A percentile compares a stretch with the other conserved stretches of the same genome.
These are phyloP conservation scores for Scyliorhinus canicula DNA, from an alignment of 2,797 vertebrate genomes.

Conservation along the genomic window DNA sequence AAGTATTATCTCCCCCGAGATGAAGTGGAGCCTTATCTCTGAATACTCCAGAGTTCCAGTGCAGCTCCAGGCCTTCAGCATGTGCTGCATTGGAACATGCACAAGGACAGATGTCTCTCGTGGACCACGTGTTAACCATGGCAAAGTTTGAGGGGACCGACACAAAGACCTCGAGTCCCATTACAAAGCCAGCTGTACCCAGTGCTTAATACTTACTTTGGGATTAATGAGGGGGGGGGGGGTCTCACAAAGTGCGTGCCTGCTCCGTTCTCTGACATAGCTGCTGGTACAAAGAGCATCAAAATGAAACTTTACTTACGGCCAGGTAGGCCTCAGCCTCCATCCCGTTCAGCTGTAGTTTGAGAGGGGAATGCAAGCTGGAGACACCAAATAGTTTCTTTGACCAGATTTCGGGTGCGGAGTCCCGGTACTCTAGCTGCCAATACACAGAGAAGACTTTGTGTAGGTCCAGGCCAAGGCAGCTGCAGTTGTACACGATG, in stretches of 20 bases:
- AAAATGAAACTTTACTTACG: constrained; percentile 62
- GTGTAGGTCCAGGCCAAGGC: constrained; percentile 85
- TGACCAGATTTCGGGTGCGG: constrained; percentile 75
- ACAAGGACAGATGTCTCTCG: background rate
- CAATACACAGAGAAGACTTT: constrained; percentile 68
- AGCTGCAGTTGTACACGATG: constrained; percentile 87
- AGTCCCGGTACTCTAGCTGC: constrained; percentile 66
- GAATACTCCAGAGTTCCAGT: background rate
- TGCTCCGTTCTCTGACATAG: background rate
- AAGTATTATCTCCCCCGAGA: background rate
- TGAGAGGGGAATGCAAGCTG: constrained; percentile 66
- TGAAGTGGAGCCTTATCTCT: background rate
- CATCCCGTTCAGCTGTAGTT: constrained; percentile 69
- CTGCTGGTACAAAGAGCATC: background rate
- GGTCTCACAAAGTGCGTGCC: background rate
- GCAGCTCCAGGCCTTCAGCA: background rate
- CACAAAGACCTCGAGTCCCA: background rate
- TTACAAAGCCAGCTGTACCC: no score
- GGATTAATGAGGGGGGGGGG: background rate
- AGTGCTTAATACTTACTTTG: no score
- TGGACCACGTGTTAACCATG: background rate
- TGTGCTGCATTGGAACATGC: background rate
- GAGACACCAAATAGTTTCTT: constrained; percentile 83
- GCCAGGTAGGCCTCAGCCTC: constrained; percentile 79
- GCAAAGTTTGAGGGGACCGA: background rate